Evolutionary conservation across 2,113 vertebrate species (phyloP).

Genomic region (Anas platyrhynchos): DNA sequence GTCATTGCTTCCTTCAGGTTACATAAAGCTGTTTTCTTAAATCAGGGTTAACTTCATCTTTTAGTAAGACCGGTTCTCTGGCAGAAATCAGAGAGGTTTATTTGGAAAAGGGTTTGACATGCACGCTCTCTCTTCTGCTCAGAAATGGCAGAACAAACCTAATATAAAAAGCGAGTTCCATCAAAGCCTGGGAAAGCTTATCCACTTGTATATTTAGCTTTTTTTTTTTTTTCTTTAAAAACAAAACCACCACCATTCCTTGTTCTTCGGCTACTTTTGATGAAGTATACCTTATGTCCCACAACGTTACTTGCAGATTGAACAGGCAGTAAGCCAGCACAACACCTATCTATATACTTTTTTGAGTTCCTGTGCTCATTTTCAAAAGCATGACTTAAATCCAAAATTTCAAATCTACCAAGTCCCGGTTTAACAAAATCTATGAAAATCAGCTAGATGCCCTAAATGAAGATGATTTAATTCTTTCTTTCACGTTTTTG

Average conservation of each 20-base stretch:
- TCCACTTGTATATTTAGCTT: background rate
- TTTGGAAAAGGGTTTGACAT: conserved; percentile 63
- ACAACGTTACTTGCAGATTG: background rate
- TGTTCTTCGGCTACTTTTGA: background rate
- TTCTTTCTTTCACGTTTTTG: background rate
- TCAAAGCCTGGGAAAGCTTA: conserved; percentile 33
- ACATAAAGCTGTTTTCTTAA: background rate
- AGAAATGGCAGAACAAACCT: conserved; percentile 47
- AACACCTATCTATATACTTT: background rate
- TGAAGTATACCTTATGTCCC: background rate
- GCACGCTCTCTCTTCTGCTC: conserved; percentile 14
- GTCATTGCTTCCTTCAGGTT: background rate
- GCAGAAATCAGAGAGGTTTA: conserved; percentile 30
- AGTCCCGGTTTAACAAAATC: background rate
- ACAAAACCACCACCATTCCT: background rate
- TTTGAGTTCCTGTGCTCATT: background rate
- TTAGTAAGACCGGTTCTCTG: conserved; percentile 15
- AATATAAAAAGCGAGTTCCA: conserved; percentile 10
- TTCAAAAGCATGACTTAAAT: background rate
- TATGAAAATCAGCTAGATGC: background rate
- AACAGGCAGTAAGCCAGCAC: background rate
- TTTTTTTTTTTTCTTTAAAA: background rate
- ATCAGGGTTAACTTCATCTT: conserved; percentile 15
- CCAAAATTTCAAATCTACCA: background rate
- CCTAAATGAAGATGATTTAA: background rate